These are phyloP conservation scores for Polymixis lichenea DNA, from an alignment of 2,888 invertebrate species.

Conservation along the genomic window DNA sequence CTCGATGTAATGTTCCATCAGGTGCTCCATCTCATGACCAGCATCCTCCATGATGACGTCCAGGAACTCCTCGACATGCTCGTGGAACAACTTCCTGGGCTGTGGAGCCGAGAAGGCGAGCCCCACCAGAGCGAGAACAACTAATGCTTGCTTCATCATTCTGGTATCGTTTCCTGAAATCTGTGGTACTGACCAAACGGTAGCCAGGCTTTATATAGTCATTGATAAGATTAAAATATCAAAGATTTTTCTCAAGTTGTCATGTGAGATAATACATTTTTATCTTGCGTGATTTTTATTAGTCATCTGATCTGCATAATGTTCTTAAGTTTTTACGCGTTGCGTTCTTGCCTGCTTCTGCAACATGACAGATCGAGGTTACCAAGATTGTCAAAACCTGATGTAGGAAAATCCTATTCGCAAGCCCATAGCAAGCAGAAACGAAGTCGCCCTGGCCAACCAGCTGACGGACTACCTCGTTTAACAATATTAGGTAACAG, in stretches of 20 bases:
- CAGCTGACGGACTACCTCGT: neutral
- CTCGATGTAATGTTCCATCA: conserved; percentile 74
- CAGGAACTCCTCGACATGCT: conserved; percentile 81
- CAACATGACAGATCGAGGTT: neutral
- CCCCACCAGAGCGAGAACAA: conserved; percentile 73
- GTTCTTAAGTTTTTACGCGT: neutral
- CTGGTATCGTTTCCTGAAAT: conserved; percentile 53
- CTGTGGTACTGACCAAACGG: conserved; percentile 50
- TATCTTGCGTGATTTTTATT: conserved; percentile 46
- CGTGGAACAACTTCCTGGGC: conserved; percentile 81
- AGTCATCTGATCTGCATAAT: neutral
- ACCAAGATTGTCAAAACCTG: neutral
- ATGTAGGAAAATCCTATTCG: neutral
- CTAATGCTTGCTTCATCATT: conserved; percentile 76
- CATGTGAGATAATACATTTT: conserved; percentile 58
- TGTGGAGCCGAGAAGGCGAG: conserved; percentile 77
- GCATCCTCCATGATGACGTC: conserved; percentile 72
- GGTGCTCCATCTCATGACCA: conserved; percentile 67
- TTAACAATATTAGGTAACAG: neutral
- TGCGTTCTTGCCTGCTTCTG: neutral
- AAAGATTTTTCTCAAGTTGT: conserved; percentile 38
- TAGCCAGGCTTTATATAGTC: conserved; percentile 67
- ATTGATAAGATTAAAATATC: conserved; percentile 55
- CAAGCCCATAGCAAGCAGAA: neutral
- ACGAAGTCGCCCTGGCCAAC: neutral